A percentile compares a stretch with the other conserved stretches of the same genome.
Evolutionary conservation across 2,113 vertebrate genomes (phyloP).

Genomic region (Corvus moneduloides): DNA sequence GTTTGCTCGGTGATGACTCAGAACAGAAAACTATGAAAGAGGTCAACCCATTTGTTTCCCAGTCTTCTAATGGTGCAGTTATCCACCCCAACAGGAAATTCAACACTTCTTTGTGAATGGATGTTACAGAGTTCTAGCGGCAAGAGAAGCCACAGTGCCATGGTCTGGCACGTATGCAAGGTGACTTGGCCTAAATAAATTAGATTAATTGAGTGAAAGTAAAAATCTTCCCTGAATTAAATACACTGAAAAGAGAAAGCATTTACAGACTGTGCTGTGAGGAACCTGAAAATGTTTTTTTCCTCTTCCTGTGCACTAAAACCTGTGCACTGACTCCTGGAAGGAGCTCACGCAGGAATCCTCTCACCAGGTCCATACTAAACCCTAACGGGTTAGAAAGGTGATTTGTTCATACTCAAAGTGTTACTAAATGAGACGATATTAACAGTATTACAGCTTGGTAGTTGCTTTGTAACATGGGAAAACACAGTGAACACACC

Average conservation of each 20-base stretch:
- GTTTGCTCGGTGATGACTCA: constrained; percentile 8
- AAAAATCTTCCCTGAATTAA: background rate
- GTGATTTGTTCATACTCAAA: background rate
- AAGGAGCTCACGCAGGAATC: rapidly evolving
- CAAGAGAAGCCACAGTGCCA: background rate
- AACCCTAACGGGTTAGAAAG: background rate
- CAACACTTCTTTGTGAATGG: background rate
- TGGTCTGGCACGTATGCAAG: background rate
- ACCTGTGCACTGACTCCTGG: background rate
- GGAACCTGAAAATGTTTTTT: background rate
- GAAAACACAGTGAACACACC: background rate
- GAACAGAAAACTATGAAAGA: background rate
- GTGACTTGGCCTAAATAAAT: background rate
- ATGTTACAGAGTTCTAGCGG: background rate
- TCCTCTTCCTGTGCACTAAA: background rate
- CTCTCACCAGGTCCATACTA: background rate
- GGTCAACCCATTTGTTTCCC: background rate
- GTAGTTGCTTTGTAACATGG: background rate
- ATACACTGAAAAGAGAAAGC: background rate
- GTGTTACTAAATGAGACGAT: background rate
- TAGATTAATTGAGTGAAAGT: background rate
- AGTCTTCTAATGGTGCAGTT: background rate
- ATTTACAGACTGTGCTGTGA: background rate
- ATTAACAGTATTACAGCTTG: background rate
- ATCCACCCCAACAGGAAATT: constrained; percentile 5